Base-by-base conservation (phyloP, 2,113 vertebrate genomes). In the Prunella fulvescens region DNA sequence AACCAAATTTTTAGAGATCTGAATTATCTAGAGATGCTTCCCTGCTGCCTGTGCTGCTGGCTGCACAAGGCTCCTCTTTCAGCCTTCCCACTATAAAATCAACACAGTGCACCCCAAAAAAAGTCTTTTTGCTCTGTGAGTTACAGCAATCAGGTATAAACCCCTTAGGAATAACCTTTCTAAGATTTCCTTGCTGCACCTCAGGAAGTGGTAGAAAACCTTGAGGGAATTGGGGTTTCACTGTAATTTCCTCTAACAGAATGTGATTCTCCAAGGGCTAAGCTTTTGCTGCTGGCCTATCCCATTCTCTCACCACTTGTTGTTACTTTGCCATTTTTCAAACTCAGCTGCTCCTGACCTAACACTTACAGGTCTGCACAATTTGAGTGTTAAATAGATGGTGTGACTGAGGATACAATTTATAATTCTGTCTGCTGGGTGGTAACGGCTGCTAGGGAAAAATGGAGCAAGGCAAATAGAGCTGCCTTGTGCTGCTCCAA, bases 221-320 rank as follows among this genome's bases (percentile, higher is more conserved):
- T 62, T 8, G 12, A 17, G 23, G 39, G 72, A 88, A 45, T 16
- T 65, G 26, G 16, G 17, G 7, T 88, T 70, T 66, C 16, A 1
- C 4, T 62, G 29, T 58, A 1, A 39, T 67, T 89, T 58, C 17
- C 19, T 74, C n/a, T 51, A 24, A 22, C 0, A 56, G 14, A 47
- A 48, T 5, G 24, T 33, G 51, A 19, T 61, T 91, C 60, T 70
- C 12, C 16, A 33, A 58, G 28, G 33, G 28, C 51, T 81, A 12
- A 81, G 8, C 15, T 64, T 51, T 61, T 45, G 39, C 51, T 56
- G 18, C 40, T 45, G 57, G 10, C 56, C 70, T 61, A 2, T 58
- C 48, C 48, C 0, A 0, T 84, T 92, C 35, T 70, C 56, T n/a
- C 33, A 18, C 45, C 1, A 0, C 29, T 81, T 66, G 14, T 73